A percentile compares a stretch with the other conserved stretches of the same genome.
These are phyloP conservation scores for Tyto alba DNA, from an alignment of 2,113 vertebrate genomes.

Conservation along the genomic window DNA sequence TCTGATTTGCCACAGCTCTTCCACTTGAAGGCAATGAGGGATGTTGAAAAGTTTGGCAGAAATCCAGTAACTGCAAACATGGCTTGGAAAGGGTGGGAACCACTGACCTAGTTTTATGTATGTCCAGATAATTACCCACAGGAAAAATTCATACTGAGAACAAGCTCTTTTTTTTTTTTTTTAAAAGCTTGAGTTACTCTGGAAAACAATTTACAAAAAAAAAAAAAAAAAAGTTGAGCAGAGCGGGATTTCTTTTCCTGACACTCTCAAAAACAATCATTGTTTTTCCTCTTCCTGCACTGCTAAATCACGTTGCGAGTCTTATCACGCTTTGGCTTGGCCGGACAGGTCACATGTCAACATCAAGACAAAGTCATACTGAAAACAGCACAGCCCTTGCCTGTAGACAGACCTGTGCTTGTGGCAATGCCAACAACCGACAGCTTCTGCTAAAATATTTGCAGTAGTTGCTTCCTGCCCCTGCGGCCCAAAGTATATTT, in stretches of 20 bases:
- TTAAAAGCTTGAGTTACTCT: not conserved
- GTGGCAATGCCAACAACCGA: not conserved
- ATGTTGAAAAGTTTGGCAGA: not conserved
- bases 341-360: not conserved
- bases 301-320: not conserved
- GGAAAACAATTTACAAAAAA: not conserved
- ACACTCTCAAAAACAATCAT: slow-evolving; percentile 43
- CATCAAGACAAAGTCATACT: slow-evolving; percentile 13
- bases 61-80: not conserved
- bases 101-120: slow-evolving; percentile 18
- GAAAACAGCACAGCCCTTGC: not conserved
- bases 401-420: not conserved
- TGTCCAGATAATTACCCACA: not conserved
- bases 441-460: not conserved
- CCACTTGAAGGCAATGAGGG: not conserved
- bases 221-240: not conserved
- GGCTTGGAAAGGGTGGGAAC: not conserved
- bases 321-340: slow-evolving; percentile 41
- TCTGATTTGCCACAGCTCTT: not conserved
- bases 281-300: slow-evolving; percentile 54
- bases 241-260: slow-evolving; percentile 12
- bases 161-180: not conserved
- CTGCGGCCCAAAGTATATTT: not conserved
- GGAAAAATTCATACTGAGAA: slow-evolving; percentile 16
- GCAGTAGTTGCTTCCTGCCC: not conserved